These are phyloP conservation scores for Antennarius striatus DNA, from an alignment of 2,113 vertebrate species.

Conservation along the genomic window DNA sequence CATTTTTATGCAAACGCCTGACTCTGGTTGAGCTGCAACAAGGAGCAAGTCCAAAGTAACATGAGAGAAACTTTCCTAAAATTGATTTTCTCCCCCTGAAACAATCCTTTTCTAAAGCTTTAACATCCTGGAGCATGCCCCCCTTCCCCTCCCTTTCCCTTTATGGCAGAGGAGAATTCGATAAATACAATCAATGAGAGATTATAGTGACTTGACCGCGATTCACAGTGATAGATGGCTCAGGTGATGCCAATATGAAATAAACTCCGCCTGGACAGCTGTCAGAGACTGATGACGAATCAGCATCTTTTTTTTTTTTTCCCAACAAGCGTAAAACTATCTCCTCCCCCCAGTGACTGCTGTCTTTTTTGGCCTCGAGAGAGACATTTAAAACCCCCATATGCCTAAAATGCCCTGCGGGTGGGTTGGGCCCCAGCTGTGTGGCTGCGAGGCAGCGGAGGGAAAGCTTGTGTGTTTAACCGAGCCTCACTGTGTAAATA, in stretches of 20 bases:
- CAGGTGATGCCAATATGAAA: neutral
- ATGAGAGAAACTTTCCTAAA: conserved; percentile 37
- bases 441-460: conserved; percentile 23
- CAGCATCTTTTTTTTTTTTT: neutral
- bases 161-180: conserved; percentile 31
- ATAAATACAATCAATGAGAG: conserved; percentile 47
- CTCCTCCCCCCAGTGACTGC: conserved; percentile 14
- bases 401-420: conserved; percentile 29
- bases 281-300: neutral
- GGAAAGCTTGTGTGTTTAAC: conserved; percentile 1
- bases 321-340: neutral
- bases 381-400: conserved; percentile 45
- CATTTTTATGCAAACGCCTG: conserved; percentile 56
- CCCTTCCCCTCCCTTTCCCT: neutral
- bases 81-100: conserved; percentile 46
- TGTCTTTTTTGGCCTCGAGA: conserved; percentile 36
- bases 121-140: conserved; percentile 43
- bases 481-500: conserved; percentile 54
- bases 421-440: conserved; percentile 38
- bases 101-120: conserved; percentile 35
- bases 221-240: conserved; percentile 25
- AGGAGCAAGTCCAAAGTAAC: conserved; percentile 13
- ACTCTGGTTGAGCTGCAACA: conserved; percentile 19
- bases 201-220: conserved; percentile 39
- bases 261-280: conserved; percentile 3